Base-by-base conservation (phyloP, 1,140 invertebrate genomes). In the Aphaenogaster rudis region DNA sequence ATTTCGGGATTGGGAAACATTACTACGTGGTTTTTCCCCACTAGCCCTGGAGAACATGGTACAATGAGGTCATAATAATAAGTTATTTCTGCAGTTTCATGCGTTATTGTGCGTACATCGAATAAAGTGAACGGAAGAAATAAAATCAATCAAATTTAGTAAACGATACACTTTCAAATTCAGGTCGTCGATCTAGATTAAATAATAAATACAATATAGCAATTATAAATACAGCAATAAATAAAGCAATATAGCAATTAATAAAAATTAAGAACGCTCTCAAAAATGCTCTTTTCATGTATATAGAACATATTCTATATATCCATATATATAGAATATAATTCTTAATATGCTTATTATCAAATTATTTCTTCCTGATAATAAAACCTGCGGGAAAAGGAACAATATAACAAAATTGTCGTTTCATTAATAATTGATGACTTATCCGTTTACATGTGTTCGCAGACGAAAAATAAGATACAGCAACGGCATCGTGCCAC, bases 261-360 rank as follows among this genome's bases (percentile, higher is more conserved):
- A 77, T 28, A 57, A 59, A 77, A 59, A 74, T 76, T 57, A 57
- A 52, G 1, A 59, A 6, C 15, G 5, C 7, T 57, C 15, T 15
- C 6, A 64, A 64, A 64, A 64, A 64, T 74, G 6, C 33, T 54
- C 8, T 71, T 17, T 33, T 11, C 6, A 36, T 21, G 54, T 28
- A 39, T 42, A 17, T 59, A 88, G 11, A 45, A 82, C 71, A 63
- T 52, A 81, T 28, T 39, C 63, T 64, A 64, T 72, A 11, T 17
- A 71, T 42, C 8, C 7, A 50, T 72, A 52, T 4, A 11, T 36
- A 36, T 13, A 33, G 15, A 74, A 36, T 3, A 52, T 17, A 71
- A 50, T 50, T 72, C 28, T n/a, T 52, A 52, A 72, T 5, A 28
- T 50, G 33, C 61, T 36, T 74, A 5, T 76, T 52, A 54, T 0